Evolutionary conservation across 2,113 vertebrate species (phyloP), one percentile per base, ranked within the genome.

Genomic region (Toxotes chatareus): DNA sequence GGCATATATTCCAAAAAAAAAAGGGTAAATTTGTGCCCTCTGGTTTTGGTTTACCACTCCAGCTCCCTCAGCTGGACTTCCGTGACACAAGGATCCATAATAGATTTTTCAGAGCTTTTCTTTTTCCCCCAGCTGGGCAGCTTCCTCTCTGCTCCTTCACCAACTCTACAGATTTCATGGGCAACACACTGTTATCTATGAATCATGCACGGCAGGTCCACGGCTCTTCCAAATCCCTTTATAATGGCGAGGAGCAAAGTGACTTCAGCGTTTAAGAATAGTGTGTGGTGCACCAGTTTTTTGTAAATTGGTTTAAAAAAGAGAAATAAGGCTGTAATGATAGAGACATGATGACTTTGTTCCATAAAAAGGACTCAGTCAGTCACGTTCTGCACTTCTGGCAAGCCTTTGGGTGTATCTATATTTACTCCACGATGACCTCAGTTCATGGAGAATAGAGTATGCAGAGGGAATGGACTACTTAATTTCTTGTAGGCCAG

Each of bases 361-460:
- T 84, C 80, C 65, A 88, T 81, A 77, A 79, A 84, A 80, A 77
- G 68, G 49, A 77, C 70, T 72, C 60, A 40, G 49, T 65, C 64
- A 40, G 89, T 83, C 79, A 86, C 56, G 55, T 85, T 77, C 40
- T 84, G 71, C 77, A 31, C 80, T 64, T 64, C 75, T 79, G 79
- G 62, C 36, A 13, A 85, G 84, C 75, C 82, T 88, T 76, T 74
- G 79, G 80, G 53, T 86, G 80, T n/a, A 83, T 90, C 86, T 94
- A 89, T 89, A 88, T 93, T 89, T 91, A 91, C 64, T 64, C 83
- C 44, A 61, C 6, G 12, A 73, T 90, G 85, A 91, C 82, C 82
- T 91, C 86, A 76, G 69, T 31, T 78, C 73, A 64, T 46, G 31
- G 13, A 82, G 69, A 74, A 71, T 17, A 59, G 72, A 86, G 36